A percentile compares a stretch with the other conserved stretches of the same genome.
Conservation (phyloP, 2,888 invertebrate species). For the Entomobrya multifasciata region DNA sequence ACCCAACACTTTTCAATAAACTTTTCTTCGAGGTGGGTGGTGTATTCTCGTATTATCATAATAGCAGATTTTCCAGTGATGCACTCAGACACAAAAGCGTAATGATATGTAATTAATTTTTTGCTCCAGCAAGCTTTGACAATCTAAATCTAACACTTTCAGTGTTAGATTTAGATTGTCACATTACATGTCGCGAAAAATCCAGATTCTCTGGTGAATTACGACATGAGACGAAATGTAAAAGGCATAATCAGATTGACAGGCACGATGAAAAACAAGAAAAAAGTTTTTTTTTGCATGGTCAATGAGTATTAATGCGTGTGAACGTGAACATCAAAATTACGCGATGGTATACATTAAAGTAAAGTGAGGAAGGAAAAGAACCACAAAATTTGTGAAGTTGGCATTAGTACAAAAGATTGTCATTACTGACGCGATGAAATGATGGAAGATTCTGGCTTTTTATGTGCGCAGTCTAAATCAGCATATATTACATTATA, state of each 20-base stretch:
- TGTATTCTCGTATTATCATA: background rate
- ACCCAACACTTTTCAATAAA: background rate
- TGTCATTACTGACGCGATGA: background rate
- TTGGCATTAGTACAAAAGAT: constrained; percentile 19
- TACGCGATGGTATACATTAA: too few species aligned
- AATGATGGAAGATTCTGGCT: background rate
- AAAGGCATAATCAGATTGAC: background rate
- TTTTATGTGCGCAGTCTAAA: background rate
- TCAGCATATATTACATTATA: too few species aligned
- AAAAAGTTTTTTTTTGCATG: background rate
- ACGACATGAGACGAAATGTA: background rate
- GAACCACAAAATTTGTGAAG: background rate
- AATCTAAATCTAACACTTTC: background rate
- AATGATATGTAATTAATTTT: constrained; percentile 20
- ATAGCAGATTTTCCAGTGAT: background rate
- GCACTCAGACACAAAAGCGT: background rate
- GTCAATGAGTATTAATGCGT: constrained; percentile 3
- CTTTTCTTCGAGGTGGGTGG: constrained; percentile 35
- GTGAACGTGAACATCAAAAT: background rate
- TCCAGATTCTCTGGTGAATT: background rate
- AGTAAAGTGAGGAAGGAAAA: constrained; percentile 4
- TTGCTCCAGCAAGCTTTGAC: background rate
- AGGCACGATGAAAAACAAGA: background rate
- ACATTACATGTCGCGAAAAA: background rate
- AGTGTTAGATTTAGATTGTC: background rate